phyloP scores from a whole-genome alignment of 1,140 invertebrate genomes.

The Panagrolaimus sp. region DNA sequence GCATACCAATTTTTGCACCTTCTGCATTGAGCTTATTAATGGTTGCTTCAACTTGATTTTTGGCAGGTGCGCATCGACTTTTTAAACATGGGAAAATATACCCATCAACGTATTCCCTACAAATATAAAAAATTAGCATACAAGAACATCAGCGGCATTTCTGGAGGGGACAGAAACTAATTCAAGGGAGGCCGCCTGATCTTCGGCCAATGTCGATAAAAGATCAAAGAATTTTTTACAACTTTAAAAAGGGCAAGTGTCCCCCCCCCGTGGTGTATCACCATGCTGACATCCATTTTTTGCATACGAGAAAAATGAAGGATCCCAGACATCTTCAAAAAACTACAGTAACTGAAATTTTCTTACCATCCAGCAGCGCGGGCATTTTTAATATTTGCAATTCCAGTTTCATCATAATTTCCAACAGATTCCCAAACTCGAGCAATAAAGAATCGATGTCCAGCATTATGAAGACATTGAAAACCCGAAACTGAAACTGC shows the following conservation, averaged over 20 bases:
- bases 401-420: constrained; percentile 32
- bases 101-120: constrained; percentile 30
- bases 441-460: constrained; percentile 35
- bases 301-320: too few species aligned
- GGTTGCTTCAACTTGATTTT: constrained; percentile 33
- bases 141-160: too few species aligned
- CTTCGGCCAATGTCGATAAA: too few species aligned
- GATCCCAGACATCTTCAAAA: too few species aligned
- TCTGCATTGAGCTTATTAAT: constrained; percentile 30
- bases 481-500: constrained; percentile 23
- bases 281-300: too few species aligned
- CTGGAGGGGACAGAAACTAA: too few species aligned
- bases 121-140: too few species aligned
- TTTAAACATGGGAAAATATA: constrained; percentile 44
- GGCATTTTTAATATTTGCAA: constrained; percentile 22
- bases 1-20: constrained; percentile 42
- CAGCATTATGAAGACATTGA: constrained; percentile 32
- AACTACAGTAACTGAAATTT: too few species aligned
- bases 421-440: constrained; percentile 30
- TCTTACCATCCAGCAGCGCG: constrained; percentile 4
- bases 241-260: too few species aligned
- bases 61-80: constrained; percentile 28
- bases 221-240: too few species aligned
- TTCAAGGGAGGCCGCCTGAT: too few species aligned
- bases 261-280: too few species aligned